Conservation (phyloP, 2,888 invertebrate species). For the Diloba caeruleocephala region DNA sequence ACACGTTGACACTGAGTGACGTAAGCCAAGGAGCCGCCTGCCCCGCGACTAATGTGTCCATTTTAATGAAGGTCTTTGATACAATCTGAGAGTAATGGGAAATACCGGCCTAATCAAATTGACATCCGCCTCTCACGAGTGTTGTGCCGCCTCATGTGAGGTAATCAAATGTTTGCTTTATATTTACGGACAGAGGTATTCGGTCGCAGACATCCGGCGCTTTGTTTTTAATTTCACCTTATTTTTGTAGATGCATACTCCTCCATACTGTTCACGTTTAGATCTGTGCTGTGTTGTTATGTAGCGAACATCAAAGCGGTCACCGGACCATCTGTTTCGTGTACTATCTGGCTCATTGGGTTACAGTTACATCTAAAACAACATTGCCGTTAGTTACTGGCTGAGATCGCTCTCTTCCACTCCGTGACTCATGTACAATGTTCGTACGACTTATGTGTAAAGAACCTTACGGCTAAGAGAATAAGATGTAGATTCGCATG, state of each 20-base stretch:
- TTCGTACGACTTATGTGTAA: background rate
- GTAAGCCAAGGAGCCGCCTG: too few relatives aligned
- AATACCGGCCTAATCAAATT: background rate
- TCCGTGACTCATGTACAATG: conserved; percentile 24
- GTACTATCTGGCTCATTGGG: conserved; percentile 64
- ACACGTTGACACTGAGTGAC: too few relatives aligned
- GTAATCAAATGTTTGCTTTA: too few relatives aligned
- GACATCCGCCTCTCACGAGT: background rate
- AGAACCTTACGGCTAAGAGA: conserved; percentile 10
- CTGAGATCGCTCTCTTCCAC: conserved; percentile 34
- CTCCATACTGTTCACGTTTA: background rate
- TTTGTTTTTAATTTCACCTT: background rate
- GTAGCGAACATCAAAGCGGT: conserved; percentile 43
- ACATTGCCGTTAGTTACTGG: conserved; percentile 58
- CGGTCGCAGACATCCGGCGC: background rate
- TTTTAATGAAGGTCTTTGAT: too few relatives aligned
- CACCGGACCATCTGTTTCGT: conserved; percentile 51
- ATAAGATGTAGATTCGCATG: conserved; percentile 32
- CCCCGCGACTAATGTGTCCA: too few relatives aligned
- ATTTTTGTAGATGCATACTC: background rate
- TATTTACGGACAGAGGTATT: background rate
- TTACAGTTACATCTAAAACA: conserved; percentile 53
- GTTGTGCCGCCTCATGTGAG: too few relatives aligned
- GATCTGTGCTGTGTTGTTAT: conserved; percentile 1
- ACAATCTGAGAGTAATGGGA: too few relatives aligned